Conservation (phyloP, 2,888 invertebrate genomes). For the Reticulitermes lucifugus region DNA sequence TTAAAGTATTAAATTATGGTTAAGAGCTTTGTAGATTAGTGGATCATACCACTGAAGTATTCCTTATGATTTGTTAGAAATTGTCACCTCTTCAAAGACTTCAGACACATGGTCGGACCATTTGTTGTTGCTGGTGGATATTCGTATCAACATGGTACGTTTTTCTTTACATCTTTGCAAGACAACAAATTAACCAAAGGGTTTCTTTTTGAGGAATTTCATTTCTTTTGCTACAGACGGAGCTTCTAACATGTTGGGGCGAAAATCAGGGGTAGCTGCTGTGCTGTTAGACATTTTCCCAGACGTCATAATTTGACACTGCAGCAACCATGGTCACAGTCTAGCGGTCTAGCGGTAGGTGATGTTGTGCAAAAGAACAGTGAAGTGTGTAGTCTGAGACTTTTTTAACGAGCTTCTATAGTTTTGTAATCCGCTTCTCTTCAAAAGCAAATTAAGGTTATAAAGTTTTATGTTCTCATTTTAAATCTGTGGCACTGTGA, state of each 20-base stretch:
- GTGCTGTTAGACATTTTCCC: constrained; percentile 1
- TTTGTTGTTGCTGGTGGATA: neutral
- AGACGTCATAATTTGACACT: too few species aligned
- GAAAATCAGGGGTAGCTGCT: constrained; percentile 10
- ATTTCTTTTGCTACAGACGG: constrained; percentile 11
- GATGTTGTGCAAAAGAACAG: constrained; percentile 6
- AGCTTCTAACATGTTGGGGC: constrained; percentile 16
- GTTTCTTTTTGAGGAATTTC: constrained; percentile 2
- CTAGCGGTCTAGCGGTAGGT: neutral
- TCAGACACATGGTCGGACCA: neutral
- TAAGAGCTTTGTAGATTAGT: too few species aligned
- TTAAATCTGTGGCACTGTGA: neutral
- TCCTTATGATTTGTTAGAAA: too few species aligned
- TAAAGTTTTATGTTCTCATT: neutral
- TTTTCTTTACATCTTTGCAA: neutral
- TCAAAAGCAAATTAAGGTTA: neutral
- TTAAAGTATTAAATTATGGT: too few species aligned
- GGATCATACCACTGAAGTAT: too few species aligned
- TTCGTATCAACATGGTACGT: neutral
- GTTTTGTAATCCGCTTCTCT: neutral
- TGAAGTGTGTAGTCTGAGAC: constrained; percentile 12
- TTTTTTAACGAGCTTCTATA: constrained; percentile 4
- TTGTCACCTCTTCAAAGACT: neutral
- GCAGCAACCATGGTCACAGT: neutral
- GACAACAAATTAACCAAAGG: neutral